These are phyloP conservation scores for Micronisus gabar DNA, from an alignment of 2,113 vertebrate genomes.

Conservation along the genomic window DNA sequence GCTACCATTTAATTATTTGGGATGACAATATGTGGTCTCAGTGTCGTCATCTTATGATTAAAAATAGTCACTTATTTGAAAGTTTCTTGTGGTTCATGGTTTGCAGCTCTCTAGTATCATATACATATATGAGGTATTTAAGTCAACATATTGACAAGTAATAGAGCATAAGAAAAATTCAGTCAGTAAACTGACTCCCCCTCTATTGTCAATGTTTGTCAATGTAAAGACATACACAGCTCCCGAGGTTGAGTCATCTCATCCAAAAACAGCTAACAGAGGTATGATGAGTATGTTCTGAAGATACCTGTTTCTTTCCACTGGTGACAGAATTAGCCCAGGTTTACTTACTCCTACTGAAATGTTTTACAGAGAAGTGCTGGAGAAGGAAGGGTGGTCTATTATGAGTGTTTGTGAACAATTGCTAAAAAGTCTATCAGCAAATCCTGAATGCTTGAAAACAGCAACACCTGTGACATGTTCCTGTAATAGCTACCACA, in stretches of 20 bases:
- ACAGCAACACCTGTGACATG: not conserved
- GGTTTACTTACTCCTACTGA: not conserved
- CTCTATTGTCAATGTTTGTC: not conserved
- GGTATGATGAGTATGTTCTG: not conserved
- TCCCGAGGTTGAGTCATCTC: not conserved
- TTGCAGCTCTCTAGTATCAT: not conserved
- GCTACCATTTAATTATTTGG: not conserved
- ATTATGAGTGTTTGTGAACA: not conserved
- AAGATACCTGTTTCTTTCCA: not conserved
- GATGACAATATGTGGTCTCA: not conserved
- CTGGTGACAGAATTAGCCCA: not conserved
- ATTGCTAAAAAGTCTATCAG: not conserved
- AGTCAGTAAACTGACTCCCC: not conserved
- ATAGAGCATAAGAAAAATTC: not conserved
- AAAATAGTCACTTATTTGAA: not conserved
- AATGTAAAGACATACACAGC: not conserved
- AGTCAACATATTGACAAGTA: not conserved
- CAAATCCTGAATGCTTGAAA: not conserved
- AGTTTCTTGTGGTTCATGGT: not conserved
- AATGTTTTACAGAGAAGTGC: not conserved
- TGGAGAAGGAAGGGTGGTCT: not conserved
- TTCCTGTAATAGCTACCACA: not conserved
- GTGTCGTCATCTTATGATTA: not conserved
- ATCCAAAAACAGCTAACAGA: not conserved
- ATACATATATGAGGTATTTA: not conserved